Base-by-base conservation (phyloP, 2,797 vertebrate species). In the Rhinogobio ventralis region DNA sequence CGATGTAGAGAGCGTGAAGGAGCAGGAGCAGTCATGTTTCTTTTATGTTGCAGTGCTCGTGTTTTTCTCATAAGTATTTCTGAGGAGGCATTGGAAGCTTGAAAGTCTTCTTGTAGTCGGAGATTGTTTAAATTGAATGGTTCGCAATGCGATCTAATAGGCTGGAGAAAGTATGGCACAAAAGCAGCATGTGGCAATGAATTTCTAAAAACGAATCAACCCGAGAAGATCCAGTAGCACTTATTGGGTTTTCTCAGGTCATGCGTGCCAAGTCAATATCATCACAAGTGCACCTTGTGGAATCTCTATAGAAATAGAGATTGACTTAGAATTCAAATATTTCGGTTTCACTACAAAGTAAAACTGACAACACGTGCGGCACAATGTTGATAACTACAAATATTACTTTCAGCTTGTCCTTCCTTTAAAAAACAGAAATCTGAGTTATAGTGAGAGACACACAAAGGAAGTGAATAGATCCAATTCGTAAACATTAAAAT, bases 31-130 rank as follows among this genome's bases (percentile, higher is more conserved):
- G 51, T 53, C 25, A 53, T 81, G 79, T 78, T 77, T 80, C 36
- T 75, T 75, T 82, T 25, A 69, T 25, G n/a, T 30, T 9, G 23
- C 4, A n/a, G 11, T 8, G 30, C 45, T 57, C 17, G 10, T 67
- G 53, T 82, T 28, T 69, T 33, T 62, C 25, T 74, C 74, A 19
- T 25, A 86, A 49, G 60, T 25, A 33, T 72, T 81, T 60, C 42
- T 57, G 53, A 73, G 77, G 39, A 55, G 68, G n/a, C 25, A 30
- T 25, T 64, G 49, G n/a, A 79, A 84, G 62, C n/a, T 79, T 87
- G n/a, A 71, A 76, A 76, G 62, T 76, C 36, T 25, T 64, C 46
- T 67, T 72, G 53, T 46, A 79, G 57, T 49, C 20, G 10, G 57
- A 49, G n/a, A 75, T 36, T 23, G 13, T 66, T 39, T 64, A 13